Percentiles rank a stretch among this genome's conserved stretches.
Conservation (phyloP, 1,140 invertebrate species). For the Lethrus apterus region DNA sequence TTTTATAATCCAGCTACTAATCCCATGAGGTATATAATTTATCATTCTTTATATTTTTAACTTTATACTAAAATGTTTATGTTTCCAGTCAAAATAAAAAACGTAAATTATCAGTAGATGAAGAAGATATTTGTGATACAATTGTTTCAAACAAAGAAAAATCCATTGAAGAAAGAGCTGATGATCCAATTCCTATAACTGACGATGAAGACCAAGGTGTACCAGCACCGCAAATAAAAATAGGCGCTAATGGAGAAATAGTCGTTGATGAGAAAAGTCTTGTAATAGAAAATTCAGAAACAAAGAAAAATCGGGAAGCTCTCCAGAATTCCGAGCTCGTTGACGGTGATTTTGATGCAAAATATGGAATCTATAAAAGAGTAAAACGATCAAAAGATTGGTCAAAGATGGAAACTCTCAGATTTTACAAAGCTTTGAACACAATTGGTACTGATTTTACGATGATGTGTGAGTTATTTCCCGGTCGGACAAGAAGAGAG, state of each 20-base stretch:
- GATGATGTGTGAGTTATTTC: conserved; percentile 77
- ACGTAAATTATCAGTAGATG: background rate
- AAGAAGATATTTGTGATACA: background rate
- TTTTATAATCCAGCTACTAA: conserved; percentile 78
- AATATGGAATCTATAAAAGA: conserved; percentile 57
- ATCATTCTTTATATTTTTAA: background rate
- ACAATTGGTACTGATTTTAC: conserved; percentile 85
- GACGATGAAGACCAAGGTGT: conserved; percentile 45
- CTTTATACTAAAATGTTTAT: background rate
- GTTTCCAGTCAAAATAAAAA: background rate
- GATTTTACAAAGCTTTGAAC: conserved; percentile 83
- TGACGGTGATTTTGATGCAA: conserved; percentile 53
- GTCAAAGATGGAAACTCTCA: conserved; percentile 64
- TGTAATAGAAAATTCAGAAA: conserved; percentile 67
- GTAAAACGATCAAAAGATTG: conserved; percentile 57
- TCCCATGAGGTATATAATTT: conserved; percentile 47
- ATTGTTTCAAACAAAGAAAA: background rate
- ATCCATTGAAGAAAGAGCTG: conserved; percentile 15
- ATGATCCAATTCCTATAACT: conserved; percentile 14
- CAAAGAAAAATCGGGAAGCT: conserved; percentile 52
- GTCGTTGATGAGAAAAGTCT: conserved; percentile 81
- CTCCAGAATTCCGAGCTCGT: conserved; percentile 57
- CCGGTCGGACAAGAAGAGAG: conserved; percentile 65
- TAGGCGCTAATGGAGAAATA: conserved; percentile 79
- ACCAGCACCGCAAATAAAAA: conserved; percentile 78